Evolutionary conservation across 2,113 vertebrate species (phyloP).

Genomic region (Sturnus vulgaris): DNA sequence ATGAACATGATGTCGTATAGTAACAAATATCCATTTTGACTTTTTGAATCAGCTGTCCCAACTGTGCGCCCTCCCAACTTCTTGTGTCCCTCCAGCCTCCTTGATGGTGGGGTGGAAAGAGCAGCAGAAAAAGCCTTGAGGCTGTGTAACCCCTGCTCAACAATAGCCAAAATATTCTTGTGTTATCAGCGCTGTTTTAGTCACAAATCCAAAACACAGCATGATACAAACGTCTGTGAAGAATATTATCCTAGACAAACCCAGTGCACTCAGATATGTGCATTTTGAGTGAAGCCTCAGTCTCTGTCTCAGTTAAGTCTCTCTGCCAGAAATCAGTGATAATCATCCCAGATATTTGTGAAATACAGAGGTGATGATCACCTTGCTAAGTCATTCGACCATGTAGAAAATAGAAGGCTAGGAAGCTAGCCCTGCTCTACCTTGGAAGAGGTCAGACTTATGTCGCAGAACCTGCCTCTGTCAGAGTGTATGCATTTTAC

Average conservation of each 20-base stretch:
- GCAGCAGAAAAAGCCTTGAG: neutral
- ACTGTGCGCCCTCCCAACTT: neutral
- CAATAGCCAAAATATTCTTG: rapidly evolving
- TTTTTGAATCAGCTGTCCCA: neutral
- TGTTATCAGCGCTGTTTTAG: neutral
- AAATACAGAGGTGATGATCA: neutral
- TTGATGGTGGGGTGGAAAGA: rapidly evolving
- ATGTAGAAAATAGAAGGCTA: neutral
- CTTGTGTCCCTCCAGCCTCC: neutral
- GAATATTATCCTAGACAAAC: neutral
- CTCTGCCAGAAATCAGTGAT: neutral
- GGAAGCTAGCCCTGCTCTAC: neutral
- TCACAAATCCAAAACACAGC: neutral
- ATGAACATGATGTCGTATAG: neutral
- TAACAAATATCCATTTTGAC: neutral
- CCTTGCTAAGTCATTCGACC: neutral
- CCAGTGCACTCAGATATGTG: neutral
- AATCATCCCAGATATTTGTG: neutral
- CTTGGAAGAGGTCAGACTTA: too few species aligned
- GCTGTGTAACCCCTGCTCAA: neutral
- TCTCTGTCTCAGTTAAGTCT: neutral
- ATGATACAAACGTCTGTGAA: neutral
- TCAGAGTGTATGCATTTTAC: neutral
- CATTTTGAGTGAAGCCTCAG: neutral
- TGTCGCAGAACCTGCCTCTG: neutral